phyloP scores from a whole-genome alignment of 1,140 invertebrate genomes.

The Drosophila melanica region DNA sequence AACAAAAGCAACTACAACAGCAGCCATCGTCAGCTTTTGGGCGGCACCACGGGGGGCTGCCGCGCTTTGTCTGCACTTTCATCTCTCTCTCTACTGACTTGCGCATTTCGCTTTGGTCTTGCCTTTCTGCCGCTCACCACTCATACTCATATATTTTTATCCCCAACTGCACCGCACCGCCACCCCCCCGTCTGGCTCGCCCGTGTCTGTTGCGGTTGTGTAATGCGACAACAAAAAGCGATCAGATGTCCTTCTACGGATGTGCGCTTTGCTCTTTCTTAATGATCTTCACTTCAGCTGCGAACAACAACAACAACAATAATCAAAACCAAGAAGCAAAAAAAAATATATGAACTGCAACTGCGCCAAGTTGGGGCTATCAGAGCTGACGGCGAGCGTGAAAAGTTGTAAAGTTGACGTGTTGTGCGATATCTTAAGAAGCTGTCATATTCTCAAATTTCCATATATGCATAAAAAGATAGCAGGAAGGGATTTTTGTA shows the following conservation, averaged over 20 bases:
- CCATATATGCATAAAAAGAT: constrained; percentile 14
- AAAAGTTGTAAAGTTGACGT: background rate
- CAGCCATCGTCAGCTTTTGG: constrained; percentile 40
- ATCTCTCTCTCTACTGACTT: constrained; percentile 50
- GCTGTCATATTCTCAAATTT: constrained; percentile 30
- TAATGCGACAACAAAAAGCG: constrained; percentile 71
- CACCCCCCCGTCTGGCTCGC: constrained; percentile 3
- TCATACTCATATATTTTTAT: constrained; percentile 19
- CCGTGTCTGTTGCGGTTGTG: constrained; percentile 56
- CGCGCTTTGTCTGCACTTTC: constrained; percentile 74
- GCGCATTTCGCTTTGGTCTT: constrained; percentile 31
- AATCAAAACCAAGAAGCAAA: constrained; percentile 3
- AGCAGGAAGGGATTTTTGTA: constrained; percentile 14
- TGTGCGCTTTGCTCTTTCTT: constrained; percentile 71
- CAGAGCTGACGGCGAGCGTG: constrained; percentile 18
- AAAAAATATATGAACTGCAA: constrained; percentile 9
- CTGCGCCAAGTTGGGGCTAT: constrained; percentile 7
- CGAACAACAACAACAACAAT: constrained; percentile 4
- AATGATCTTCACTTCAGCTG: constrained; percentile 68
- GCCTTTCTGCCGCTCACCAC: constrained; percentile 16
- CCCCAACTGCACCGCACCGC: too few relatives aligned
- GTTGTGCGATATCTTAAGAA: constrained; percentile 9
- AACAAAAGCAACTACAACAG: background rate
- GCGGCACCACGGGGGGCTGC: constrained; percentile 40
- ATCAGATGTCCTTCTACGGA: constrained; percentile 84